Percentiles rank a stretch among this genome's conserved stretches.
Evolutionary conservation across 2,888 invertebrate genomes (phyloP).

Genomic region (Polymixis lichenea): DNA sequence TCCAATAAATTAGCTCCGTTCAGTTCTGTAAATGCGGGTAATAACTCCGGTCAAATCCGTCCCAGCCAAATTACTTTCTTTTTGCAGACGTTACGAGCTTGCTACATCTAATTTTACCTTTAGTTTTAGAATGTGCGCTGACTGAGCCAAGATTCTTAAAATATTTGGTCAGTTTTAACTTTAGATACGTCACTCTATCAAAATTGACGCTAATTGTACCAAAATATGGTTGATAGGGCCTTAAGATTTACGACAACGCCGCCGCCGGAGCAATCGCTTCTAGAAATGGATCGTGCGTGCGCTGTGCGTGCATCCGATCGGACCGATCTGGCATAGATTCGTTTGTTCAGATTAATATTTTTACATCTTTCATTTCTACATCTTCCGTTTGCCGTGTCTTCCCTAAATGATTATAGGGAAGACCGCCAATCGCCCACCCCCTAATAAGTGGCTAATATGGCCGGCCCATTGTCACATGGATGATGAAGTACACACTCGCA

Average conservation of each 20-base stretch:
- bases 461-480: too few species aligned
- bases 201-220: not conserved
- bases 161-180: not conserved
- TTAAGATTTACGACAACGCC: not conserved
- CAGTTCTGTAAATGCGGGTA: constrained; percentile 39
- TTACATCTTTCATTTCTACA: too few species aligned
- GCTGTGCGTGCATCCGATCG: not conserved
- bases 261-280: not conserved
- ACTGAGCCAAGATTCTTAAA: not conserved
- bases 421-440: too few species aligned
- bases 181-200: not conserved
- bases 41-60: constrained; percentile 42
- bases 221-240: not conserved
- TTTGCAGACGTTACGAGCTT: constrained; percentile 34
- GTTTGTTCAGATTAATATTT: not conserved
- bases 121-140: not conserved
- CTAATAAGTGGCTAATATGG: too few species aligned
- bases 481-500: not conserved
- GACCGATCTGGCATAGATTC: not conserved
- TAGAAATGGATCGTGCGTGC: not conserved
- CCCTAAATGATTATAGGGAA: too few species aligned
- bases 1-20: constrained; percentile 54
- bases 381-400: too few species aligned
- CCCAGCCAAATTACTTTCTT: constrained; percentile 40
- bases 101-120: constrained; percentile 8